phyloP scores from a whole-genome alignment of 2,888 invertebrate genomes.

The Aphrophora alni region DNA sequence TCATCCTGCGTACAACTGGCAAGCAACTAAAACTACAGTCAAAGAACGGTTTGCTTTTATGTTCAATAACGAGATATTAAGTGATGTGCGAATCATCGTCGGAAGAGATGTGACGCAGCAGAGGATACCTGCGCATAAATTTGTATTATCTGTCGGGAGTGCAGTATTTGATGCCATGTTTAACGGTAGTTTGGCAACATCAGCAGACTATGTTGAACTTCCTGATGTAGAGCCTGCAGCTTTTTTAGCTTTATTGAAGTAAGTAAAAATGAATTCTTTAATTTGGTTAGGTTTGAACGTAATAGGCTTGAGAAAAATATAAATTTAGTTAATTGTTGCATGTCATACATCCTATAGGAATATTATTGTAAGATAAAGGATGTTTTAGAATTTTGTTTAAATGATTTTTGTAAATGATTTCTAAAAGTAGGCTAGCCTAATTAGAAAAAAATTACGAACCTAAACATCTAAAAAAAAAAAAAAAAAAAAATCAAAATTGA shows the following conservation, averaged over 20 bases:
- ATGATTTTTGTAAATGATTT: no score
- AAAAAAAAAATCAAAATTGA: no score
- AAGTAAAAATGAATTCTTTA: conserved; percentile 18
- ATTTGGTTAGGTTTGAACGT: no score
- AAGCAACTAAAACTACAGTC: conserved; percentile 76
- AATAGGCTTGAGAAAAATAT: no score
- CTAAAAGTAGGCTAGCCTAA: no score
- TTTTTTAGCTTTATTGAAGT: conserved; percentile 73
- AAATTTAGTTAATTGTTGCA: no score
- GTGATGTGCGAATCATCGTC: conserved; percentile 80
- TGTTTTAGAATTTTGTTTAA: no score
- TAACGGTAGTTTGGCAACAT: conserved; percentile 74
- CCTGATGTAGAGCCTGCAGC: conserved; percentile 86
- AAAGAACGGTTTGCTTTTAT: conserved; percentile 76
- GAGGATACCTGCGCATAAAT: conserved; percentile 79
- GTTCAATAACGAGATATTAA: conserved; percentile 69
- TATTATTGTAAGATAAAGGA: no score
- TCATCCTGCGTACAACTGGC: conserved; percentile 65
- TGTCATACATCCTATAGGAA: no score
- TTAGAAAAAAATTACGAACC: no score
- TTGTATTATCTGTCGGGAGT: conserved; percentile 81
- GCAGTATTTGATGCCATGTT: conserved; percentile 90
- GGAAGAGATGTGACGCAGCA: conserved; percentile 72
- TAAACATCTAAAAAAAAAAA: no score
- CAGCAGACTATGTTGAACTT: conserved; percentile 75